phyloP scores from a whole-genome alignment of 2,888 invertebrate genomes.

The Drosophila lacicola region DNA sequence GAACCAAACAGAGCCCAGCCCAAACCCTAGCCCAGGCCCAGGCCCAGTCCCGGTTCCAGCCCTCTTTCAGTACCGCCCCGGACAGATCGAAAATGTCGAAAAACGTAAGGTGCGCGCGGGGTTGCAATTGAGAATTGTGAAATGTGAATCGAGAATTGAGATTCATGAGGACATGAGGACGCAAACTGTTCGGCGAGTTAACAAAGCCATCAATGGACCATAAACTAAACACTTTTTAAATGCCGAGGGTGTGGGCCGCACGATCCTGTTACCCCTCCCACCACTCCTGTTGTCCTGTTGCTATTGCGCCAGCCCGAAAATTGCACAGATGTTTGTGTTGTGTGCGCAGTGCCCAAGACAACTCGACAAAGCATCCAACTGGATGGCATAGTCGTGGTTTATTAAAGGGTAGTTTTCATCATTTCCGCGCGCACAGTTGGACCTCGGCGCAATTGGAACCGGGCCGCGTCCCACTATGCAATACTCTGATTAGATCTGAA shows the following conservation, averaged over 20 bases:
- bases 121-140: conserved; percentile 53
- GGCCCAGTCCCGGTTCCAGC: conserved; percentile 14
- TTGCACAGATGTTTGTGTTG: conserved; percentile 78
- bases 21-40: neutral
- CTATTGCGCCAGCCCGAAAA: conserved; percentile 50
- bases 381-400: conserved; percentile 49
- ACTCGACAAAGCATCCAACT: conserved; percentile 18
- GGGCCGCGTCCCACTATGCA: conserved; percentile 61
- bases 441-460: conserved; percentile 66
- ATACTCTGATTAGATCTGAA: conserved; percentile 76
- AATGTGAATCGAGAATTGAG: conserved; percentile 43
- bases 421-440: conserved; percentile 76
- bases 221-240: conserved; percentile 84
- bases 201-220: conserved; percentile 84
- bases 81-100: conserved; percentile 83
- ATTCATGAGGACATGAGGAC: conserved; percentile 50
- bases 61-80: conserved; percentile 61
- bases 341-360: conserved; percentile 26
- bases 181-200: conserved; percentile 78
- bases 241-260: conserved; percentile 51
- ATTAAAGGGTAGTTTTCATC: conserved; percentile 85
- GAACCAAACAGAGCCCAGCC: neutral
- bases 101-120: conserved; percentile 81
- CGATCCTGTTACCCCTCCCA: conserved; percentile 31
- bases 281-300: conserved; percentile 20